A percentile compares a stretch with the other conserved stretches of the same genome.
Conservation (phyloP, 2,888 invertebrate species). For the Mesodorylaimus sp. region DNA sequence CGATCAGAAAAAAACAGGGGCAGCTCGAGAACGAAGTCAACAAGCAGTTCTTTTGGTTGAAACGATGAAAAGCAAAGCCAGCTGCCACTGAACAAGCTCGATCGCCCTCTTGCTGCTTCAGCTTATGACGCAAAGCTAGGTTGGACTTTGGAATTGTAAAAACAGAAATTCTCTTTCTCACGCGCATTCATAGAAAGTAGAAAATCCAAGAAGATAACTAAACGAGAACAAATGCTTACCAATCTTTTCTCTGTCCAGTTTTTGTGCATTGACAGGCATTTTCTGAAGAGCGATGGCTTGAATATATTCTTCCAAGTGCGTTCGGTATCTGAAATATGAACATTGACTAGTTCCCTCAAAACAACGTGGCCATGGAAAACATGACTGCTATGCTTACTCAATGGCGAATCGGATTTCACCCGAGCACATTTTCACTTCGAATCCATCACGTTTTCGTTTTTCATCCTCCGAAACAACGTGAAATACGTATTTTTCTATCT, state of each 20-base stretch:
- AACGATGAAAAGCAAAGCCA: too few relatives aligned
- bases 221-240: background rate
- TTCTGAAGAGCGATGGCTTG: background rate
- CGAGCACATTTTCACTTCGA: background rate
- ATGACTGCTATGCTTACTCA: background rate
- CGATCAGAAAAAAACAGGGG: too few relatives aligned
- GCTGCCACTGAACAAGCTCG: too few relatives aligned
- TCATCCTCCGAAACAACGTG: background rate
- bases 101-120: too few relatives aligned
- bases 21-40: too few relatives aligned
- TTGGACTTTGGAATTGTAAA: too few relatives aligned
- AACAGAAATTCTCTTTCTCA: too few relatives aligned
- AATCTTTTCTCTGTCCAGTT: background rate
- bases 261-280: background rate
- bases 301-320: background rate
- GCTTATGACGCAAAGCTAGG: too few relatives aligned
- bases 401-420: background rate
- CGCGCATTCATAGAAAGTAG: too few relatives aligned
- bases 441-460: background rate
- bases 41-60: too few relatives aligned
- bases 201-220: background rate
- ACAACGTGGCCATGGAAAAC: background rate
- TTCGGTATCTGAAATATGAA: background rate
- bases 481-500: background rate
- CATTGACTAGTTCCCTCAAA: too few relatives aligned